phyloP scores from a whole-genome alignment of 2,888 invertebrate species.

The Drosophila mayaguana region DNA sequence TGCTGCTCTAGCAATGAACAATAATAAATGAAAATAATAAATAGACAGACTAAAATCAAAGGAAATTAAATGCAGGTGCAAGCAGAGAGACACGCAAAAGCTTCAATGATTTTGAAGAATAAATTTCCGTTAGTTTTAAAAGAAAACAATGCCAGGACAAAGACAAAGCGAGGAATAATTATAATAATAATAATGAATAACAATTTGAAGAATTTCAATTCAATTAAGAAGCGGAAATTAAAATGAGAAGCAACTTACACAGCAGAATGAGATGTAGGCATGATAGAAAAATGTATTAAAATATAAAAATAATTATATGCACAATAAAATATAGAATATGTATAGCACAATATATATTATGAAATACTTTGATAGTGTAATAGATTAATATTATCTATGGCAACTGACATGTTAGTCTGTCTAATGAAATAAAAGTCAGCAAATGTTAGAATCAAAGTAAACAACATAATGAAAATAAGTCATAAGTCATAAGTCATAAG shows the following conservation, averaged over 20 bases:
- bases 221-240: neutral
- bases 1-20: neutral
- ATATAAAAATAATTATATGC: neutral
- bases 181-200: neutral
- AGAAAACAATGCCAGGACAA: neutral
- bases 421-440: neutral
- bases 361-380: neutral
- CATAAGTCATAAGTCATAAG: no score
- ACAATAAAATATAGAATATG: neutral
- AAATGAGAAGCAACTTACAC: neutral
- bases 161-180: neutral
- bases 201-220: neutral
- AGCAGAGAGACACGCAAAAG: neutral
- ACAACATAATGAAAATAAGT: neutral
- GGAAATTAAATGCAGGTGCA: neutral
- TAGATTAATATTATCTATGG: neutral
- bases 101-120: neutral
- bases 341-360: neutral
- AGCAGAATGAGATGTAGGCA: no score
- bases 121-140: constrained; percentile 5
- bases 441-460: neutral
- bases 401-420: neutral
- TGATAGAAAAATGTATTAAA: neutral
- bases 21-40: constrained; percentile 12
- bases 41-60: neutral